A percentile compares a stretch with the other conserved stretches of the same genome.
Conservation (phyloP, 2,797 vertebrate genomes). For the Ibycter americanus region DNA sequence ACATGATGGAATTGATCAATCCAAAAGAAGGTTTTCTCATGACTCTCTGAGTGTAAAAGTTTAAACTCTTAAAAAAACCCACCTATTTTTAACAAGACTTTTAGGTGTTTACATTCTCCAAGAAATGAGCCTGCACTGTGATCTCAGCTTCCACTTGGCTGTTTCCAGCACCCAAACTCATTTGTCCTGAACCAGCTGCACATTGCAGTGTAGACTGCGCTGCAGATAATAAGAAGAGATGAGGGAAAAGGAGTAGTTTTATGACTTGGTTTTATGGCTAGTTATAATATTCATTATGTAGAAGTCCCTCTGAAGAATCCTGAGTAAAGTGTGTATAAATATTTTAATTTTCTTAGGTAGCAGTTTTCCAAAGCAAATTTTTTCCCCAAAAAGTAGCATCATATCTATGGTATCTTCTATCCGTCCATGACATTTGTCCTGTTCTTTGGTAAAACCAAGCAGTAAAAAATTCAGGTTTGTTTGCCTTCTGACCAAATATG, state of each 20-base stretch:
- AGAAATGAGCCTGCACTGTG: background rate
- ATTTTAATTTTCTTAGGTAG: background rate
- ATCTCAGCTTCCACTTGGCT: background rate
- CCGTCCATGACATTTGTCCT: background rate
- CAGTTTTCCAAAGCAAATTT: background rate
- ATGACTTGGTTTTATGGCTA: background rate
- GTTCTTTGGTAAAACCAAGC: background rate
- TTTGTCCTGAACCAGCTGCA: background rate
- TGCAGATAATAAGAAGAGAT: background rate
- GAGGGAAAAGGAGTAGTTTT: background rate
- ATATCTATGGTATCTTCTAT: background rate
- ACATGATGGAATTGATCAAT: background rate
- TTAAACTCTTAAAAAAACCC: background rate
- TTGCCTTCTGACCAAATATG: background rate
- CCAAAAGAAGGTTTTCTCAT: background rate
- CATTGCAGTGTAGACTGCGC: background rate
- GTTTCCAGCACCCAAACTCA: background rate
- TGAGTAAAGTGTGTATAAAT: background rate
- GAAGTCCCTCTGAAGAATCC: background rate
- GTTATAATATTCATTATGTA: background rate
- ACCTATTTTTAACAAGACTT: no score
- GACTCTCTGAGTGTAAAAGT: background rate
- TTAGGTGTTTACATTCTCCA: background rate
- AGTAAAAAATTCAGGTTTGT: background rate
- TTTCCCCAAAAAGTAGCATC: background rate